Conservation (phyloP, 2,113 vertebrate genomes). For the Hydrolagus affinis region DNA sequence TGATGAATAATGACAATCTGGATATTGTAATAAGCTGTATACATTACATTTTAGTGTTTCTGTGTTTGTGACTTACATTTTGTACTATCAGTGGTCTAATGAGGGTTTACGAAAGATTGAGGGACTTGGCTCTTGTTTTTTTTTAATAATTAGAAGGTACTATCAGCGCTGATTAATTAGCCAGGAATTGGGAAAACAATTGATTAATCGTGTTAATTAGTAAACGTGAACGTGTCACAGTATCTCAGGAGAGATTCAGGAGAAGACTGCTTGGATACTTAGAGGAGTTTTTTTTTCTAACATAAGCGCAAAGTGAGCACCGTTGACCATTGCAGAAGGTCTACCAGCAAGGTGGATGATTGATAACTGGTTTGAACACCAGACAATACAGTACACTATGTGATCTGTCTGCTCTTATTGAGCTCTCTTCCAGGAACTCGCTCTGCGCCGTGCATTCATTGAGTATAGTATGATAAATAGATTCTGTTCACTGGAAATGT, state of each 20-base stretch:
- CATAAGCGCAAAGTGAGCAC: no score
- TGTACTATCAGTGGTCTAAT: not conserved
- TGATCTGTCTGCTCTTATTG: constrained; percentile 18
- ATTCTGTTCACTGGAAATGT: constrained; percentile 24
- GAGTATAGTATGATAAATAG: constrained; percentile 12
- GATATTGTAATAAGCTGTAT: not conserved
- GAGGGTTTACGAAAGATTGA: not conserved
- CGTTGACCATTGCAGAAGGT: not conserved
- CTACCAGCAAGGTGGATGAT: not conserved
- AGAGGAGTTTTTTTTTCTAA: not conserved
- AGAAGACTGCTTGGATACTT: no score
- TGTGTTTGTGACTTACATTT: not conserved
- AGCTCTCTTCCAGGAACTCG: not conserved
- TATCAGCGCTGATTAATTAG: not conserved
- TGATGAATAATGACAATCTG: not conserved
- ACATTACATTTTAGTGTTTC: not conserved
- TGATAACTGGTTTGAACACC: not conserved
- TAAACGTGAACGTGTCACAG: no score
- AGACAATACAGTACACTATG: constrained; percentile 18
- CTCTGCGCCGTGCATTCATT: not conserved
- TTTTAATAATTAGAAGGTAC: not conserved
- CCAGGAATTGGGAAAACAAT: not conserved
- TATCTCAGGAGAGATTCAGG: no score
- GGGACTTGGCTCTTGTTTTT: not conserved
- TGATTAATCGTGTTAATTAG: constrained; percentile 2